Base-by-base conservation (phyloP, 2,888 invertebrate genomes). In the Macropis europaea region DNA sequence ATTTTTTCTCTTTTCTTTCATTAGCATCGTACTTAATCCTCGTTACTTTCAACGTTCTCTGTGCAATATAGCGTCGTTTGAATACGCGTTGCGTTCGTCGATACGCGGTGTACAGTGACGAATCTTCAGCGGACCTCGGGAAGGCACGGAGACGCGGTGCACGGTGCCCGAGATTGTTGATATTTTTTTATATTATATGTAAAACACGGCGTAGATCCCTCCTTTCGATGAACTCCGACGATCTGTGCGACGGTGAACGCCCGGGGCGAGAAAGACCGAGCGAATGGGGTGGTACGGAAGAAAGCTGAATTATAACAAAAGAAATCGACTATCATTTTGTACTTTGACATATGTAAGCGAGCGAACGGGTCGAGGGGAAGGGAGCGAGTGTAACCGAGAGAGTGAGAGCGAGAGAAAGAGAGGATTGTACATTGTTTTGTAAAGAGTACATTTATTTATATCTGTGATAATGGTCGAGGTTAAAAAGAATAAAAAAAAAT, bases 361-460 rank as follows among this genome's bases (percentile, higher is more conserved):
- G 45, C 34, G 64, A 28, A 53, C 24, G 61, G 26, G 0, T 13
- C 9, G 5, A 17, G 2, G n/a, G 3, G 2, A n/a, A 32, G 5
- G 17, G 60, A 34, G 11, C 15, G 43, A 36, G 28, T 7, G n/a
- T 15, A 34, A 52, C 15, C 36, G n/a, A 36, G 9, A 24, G 54
- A 6, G n/a, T 38, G 60, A 62, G 66, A 47, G 56, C 13, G 28
- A 40, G 64, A 45, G 53, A 57, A 74, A 66, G 54, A 60, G 48
- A 42, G 63, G 62, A 73, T 76, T 81, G 81, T 81, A 87, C 82
- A 87, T 86, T 87, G 83, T 87, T 86, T 87, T 88, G 86, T 87
- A 88, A 86, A 87, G 78, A 88, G 83, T 84, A 88, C 86, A 86
- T 89, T 89, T 87, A 88, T 89, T 89, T 89, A 87, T 89, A 89